Evolutionary conservation across 2,888 invertebrate genomes (phyloP).

Genomic region (Cataglyphis albicans): DNA sequence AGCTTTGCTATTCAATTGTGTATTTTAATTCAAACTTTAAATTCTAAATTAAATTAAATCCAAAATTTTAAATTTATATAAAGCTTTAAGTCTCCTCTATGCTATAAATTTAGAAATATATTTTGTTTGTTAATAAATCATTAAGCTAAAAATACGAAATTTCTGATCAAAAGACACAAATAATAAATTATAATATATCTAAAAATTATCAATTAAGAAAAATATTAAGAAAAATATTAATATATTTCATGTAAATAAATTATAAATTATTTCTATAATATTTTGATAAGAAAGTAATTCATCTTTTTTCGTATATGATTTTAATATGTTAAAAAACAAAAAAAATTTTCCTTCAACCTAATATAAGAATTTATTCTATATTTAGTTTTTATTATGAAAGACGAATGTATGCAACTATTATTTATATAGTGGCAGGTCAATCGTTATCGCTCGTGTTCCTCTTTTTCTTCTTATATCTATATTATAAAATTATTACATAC

Average conservation of each 20-base stretch:
- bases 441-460: conserved; percentile 5
- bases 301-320: too few species aligned
- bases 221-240: background rate
- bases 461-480: conserved; percentile 29
- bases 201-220: background rate
- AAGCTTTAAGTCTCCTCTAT: background rate
- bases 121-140: conserved; percentile 19
- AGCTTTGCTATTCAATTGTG: background rate
- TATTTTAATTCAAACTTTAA: background rate
- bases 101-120: background rate
- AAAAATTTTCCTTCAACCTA: background rate
- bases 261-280: background rate
- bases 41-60: background rate
- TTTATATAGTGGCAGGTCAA: background rate
- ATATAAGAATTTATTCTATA: background rate
- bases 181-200: background rate
- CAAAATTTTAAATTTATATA: background rate
- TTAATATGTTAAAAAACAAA: too few species aligned
- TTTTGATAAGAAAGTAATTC: background rate
- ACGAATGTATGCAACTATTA: background rate
- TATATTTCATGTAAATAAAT: background rate
- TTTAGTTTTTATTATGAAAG: background rate
- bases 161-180: background rate
- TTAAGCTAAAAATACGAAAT: background rate
- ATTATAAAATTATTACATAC: conserved; percentile 62